Percentiles rank a stretch among this genome's conserved stretches.
phyloP scores from a whole-genome alignment of 1,140 invertebrate genomes.

The Hyposmocoma kahamanoa region DNA sequence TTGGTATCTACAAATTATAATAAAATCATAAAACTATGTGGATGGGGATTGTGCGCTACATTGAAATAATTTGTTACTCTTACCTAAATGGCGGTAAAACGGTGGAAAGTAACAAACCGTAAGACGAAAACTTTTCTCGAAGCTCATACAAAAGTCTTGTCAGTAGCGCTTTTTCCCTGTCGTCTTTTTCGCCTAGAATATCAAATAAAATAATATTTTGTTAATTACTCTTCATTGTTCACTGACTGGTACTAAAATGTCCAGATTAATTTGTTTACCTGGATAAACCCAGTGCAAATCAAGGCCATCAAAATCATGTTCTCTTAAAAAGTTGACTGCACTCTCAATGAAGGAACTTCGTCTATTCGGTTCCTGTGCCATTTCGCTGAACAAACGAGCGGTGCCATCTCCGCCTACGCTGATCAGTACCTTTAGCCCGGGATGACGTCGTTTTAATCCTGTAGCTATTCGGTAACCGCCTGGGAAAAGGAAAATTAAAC shows the following conservation, averaged over 20 bases:
- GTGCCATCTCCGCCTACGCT: conserved; percentile 73
- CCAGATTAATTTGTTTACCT: too few species aligned
- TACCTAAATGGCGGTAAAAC: conserved; percentile 60
- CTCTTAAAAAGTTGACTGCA: conserved; percentile 72
- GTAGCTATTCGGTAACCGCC: conserved; percentile 74
- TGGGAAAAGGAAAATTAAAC: too few species aligned
- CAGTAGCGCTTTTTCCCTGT: conserved; percentile 60
- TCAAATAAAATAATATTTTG: too few species aligned
- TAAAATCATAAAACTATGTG: too few species aligned
- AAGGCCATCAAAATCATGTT: conserved; percentile 76
- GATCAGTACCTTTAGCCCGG: conserved; percentile 72
- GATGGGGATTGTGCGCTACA: too few species aligned
- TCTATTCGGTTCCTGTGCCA: conserved; percentile 63
- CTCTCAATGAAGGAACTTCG: conserved; percentile 76
- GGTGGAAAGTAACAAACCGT: conserved; percentile 54
- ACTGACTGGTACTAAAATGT: too few species aligned
- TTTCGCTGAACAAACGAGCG: conserved; percentile 68
- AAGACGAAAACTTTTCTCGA: conserved; percentile 56
- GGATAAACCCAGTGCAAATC: conserved; percentile 79
- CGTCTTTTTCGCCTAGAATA: conserved; percentile 62
- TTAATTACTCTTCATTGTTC: too few species aligned
- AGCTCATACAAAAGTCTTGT: conserved; percentile 64
- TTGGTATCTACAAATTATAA: conserved; percentile 52
- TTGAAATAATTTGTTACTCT: conserved; percentile 6
- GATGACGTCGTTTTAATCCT: conserved; percentile 66